Conservation (phyloP, 2,888 invertebrate genomes). For the Unio pictorum region DNA sequence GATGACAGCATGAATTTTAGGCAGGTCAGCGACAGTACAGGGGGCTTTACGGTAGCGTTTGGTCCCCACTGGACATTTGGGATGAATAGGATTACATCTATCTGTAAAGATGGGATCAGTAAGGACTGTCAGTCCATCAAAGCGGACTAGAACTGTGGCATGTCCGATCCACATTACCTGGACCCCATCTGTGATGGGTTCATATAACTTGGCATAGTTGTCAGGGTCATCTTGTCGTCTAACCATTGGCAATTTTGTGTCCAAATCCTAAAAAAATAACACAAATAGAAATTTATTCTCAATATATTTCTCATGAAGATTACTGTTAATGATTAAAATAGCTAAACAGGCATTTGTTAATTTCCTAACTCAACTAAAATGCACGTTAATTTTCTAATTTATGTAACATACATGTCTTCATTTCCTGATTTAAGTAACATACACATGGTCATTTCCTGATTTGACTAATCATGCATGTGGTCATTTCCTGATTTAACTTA, state of each 20-base stretch:
- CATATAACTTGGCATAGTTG: slow-evolving; percentile 27
- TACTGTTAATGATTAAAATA: too few species aligned
- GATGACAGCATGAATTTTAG: slow-evolving; percentile 71
- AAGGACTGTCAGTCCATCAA: slow-evolving; percentile 70
- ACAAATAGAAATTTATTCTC: too few species aligned
- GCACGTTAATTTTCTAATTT: too few species aligned
- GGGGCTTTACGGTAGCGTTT: slow-evolving; percentile 67
- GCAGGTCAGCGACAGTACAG: slow-evolving; percentile 68
- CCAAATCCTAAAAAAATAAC: slow-evolving; percentile 31
- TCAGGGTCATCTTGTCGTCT: slow-evolving; percentile 16
- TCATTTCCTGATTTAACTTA: too few species aligned
- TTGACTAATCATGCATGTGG: too few species aligned
- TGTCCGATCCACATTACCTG: slow-evolving; percentile 74
- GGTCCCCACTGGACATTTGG: slow-evolving; percentile 56
- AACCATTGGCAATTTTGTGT: slow-evolving; percentile 56
- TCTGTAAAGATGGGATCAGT: slow-evolving; percentile 73
- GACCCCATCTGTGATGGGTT: slow-evolving; percentile 45
- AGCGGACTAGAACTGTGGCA: slow-evolving; percentile 71
- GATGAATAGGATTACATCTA: slow-evolving; percentile 63
- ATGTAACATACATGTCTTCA: too few species aligned
- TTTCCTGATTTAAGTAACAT: too few species aligned
- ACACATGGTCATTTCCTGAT: too few species aligned
- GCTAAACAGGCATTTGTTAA: too few species aligned
- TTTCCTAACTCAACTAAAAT: too few species aligned
- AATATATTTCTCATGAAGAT: too few species aligned